Evolutionary conservation across 2,888 invertebrate species (phyloP), one percentile per base, ranked within the genome.

Genomic region (Lasioglossum malachurum): DNA sequence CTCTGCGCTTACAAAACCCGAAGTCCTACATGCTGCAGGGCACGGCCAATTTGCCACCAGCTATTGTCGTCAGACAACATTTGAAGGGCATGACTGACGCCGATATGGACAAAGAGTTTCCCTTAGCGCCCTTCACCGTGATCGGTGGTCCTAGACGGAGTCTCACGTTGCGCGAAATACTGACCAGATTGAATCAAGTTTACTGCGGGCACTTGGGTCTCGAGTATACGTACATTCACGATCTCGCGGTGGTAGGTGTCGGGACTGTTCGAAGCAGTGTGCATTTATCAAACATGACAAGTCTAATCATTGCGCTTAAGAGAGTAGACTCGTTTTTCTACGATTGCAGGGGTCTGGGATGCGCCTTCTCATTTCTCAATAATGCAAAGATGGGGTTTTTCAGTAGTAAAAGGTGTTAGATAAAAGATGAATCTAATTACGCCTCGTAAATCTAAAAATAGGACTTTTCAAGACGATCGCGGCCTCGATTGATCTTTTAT

Each of bases 1-100:
- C 98, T 7, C 96, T 98, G 88, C 97, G 96, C 90, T 97, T 98
- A 53, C 94, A 94, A 77, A 94, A 94, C 87, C 89, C 94, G 0
- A 93, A 94, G 5, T 93, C 94, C 0, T 60, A 84, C 0, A 93
- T 92, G 44, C 80, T 94, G 8, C 92, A 91, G 60, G 93, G 90
- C 1, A 93, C 94, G 0, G 60, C 92, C 1, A 91, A 91, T 64
- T 80, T 93, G 19, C 90, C 94, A 0, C 94, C 94, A 0, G 87
- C 88, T 27, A 87, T 94, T 0, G 94, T 94, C 0, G 92, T 94
- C 0, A 92, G 94, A 16, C 80, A 92, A 5, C 93, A 94, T 75
- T 85, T 94, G 53, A 91, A 92, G 23, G 92, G 93, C 1, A 89
- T 94, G 83, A 93, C 92, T 0, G 92, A 93, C 4, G 87, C 90